Evolutionary conservation across 2,797 vertebrate species (phyloP), one percentile per base, ranked within the genome.

Genomic region (Tangara arthus): DNA sequence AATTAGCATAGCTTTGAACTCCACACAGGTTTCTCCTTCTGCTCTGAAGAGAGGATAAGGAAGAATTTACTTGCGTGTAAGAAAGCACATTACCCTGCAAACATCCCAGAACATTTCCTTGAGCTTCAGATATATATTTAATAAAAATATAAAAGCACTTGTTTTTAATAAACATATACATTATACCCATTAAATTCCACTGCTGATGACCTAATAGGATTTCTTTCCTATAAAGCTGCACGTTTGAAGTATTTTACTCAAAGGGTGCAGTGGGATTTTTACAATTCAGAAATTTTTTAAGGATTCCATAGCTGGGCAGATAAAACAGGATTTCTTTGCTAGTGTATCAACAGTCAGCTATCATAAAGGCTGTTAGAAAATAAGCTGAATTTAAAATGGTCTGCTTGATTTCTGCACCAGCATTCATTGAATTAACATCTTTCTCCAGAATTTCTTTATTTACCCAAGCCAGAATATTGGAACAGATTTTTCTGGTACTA

Each of bases 1-100:
- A 61, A 99, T 99, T 91, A 99, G 97, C 99, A 99, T 99, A 52
- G 99, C 99, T 96, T 99, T 99, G 89, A 99, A 99, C 97, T 99
- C 99, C 97, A 99, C 99, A 61, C 99, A 99, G 0, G 99, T 99
- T 98, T 99, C 99, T 59, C 99, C 99, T 97, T 99, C 99, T 83
- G 99, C 99, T 98, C 99, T 99, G 32, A 76, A 97, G 68, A 82
- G 55, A 91, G 89, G 42, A 89, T 50, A 94, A 86, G 22, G 70
- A 94, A 65, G 66, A 49, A 80, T 82, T 55, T 69, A 17, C 14
- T 69, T 55, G 22, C 5, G 15, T 49, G 4, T 15, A 61, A 72
- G n/a, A 64, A 80, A 60, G 30, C 39, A 70, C 6, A 1, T 18
- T 23, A 8, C 35, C 27, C 60, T 50, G 34, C 42, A 85, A 84